Base-by-base conservation (phyloP, 2,113 vertebrate species). In the Holacanthus passer region DNA sequence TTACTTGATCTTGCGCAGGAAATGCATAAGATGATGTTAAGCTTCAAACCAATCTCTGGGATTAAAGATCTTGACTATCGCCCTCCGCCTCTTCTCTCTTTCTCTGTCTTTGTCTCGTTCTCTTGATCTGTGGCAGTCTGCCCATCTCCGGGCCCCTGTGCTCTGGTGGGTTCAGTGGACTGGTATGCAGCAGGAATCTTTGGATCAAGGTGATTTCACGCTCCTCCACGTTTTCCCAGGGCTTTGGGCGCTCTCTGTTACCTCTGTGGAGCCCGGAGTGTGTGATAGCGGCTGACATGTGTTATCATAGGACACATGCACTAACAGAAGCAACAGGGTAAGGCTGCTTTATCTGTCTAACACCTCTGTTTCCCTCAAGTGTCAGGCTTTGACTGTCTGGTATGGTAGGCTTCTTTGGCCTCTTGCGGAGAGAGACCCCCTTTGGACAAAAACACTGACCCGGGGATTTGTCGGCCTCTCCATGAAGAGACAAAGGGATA, bases 201-300 rank as follows among this genome's bases (percentile, higher is more conserved):
- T 93, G 93, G 95, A 96, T 96, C 95, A 95, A 95, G 94, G 94
- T 95, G 94, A 95, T 96, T 96, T 96, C 95, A 96, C 94, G 94
- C 93, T 95, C 91, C 94, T 95, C 93, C 93, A 94, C 92, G 89
- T 94, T 96, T 95, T 96, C 95, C 95, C 95, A 95, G 94, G 94
- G 92, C 92, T 94, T 88, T 72, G 87, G 90, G 87, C 82, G 86
- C 91, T 94, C 93, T 92, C 89, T 89, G 87, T 92, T 94, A 95
- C 95, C 93, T 95, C 95, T 93, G 93, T 94, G 92, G 87, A 87
- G 91, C 85, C 72, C 73, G 32, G 82, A 79, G 82, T 73, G 86
- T 91, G 87, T 94, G 94, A 95, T 93, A 93, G 94, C 65, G 84
- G 83, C 82, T 91, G 88, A 93, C 95, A 92, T 89, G 92, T 95